Evolutionary conservation across 2,888 invertebrate genomes (phyloP).

Genomic region (Automeris io): DNA sequence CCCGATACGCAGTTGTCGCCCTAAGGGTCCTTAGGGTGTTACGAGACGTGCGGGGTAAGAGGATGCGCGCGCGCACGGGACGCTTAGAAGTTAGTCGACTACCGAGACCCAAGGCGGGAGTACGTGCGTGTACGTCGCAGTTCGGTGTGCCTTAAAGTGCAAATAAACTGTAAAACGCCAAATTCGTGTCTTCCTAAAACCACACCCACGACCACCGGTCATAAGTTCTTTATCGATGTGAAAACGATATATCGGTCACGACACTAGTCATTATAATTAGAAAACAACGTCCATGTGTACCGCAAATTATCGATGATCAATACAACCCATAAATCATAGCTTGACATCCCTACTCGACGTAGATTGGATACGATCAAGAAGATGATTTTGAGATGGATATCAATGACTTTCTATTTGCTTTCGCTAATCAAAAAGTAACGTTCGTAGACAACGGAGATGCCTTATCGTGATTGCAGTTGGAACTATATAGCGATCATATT

Average conservation of each 20-base stretch:
- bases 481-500: too few relatives aligned
- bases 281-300: not conserved
- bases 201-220: too few relatives aligned
- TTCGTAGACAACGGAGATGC: conserved; percentile 5
- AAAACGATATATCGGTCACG: not conserved
- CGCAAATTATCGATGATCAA: too few relatives aligned
- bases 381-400: conserved; percentile 28
- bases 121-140: too few relatives aligned
- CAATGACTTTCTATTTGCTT: conserved; percentile 44
- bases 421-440: conserved; percentile 33
- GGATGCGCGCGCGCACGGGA: too few relatives aligned
- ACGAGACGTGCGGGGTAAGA: too few relatives aligned
- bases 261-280: not conserved
- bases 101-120: too few relatives aligned
- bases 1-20: too few relatives aligned
- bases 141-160: not conserved
- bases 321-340: conserved; percentile 4
- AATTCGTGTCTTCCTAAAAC: not conserved
- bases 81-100: too few relatives aligned
- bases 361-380: conserved; percentile 24
- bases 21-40: too few relatives aligned
- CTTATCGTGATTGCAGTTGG: not conserved
- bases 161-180: not conserved
- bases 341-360: conserved; percentile 18
- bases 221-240: too few relatives aligned